Base-by-base conservation (phyloP, 2,113 vertebrate species). In the Benitochromis conjunctus region DNA sequence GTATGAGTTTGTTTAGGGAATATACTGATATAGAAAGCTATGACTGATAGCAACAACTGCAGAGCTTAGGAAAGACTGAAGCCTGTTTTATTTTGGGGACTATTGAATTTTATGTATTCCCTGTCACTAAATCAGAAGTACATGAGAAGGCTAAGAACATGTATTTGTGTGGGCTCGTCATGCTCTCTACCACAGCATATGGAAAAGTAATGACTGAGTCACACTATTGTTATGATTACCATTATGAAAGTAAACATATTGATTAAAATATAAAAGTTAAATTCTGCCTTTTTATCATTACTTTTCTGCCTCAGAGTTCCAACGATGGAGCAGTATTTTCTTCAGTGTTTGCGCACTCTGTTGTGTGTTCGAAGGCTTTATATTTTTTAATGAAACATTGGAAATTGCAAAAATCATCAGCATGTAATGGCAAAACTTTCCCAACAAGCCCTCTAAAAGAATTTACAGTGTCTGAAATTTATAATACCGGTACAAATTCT, bases 11-110 rank as follows among this genome's bases (percentile, higher is more conserved):
- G 90, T 94, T 93, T 91, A 89, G 85, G 58, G 66, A 78, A 86
- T 82, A 13, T 19, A 83, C 86, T 92, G 54, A 91, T 94, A 91
- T 92, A 86, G 85, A 92, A 91, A 79, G 56, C 51, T 62, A 31
- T 92, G 94, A 95, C 34, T 87, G 93, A 94, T 89, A 54, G 92
- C 84, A 92, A 80, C 95, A 95, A 92, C 94, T 95, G 95, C 77
- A 41, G 41, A 77, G 85, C 79, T 81, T 81, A 85, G 41, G 83
- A n/a, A 88, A 87, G 62, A 79, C 58, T 88, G 87, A 87, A 86
- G 84, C 90, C 81, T 86, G 80, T 90, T 92, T 94, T 90, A 93
- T 94, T 93, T 92, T 64, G 48, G 82, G 66, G 48, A 53, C 83
- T 83, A 84, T 90, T 94, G 60, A 78, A 79, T 90, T 94, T 91